Evolutionary conservation across 2,797 vertebrate genomes (phyloP).

Genomic region (Botia almorhae): DNA sequence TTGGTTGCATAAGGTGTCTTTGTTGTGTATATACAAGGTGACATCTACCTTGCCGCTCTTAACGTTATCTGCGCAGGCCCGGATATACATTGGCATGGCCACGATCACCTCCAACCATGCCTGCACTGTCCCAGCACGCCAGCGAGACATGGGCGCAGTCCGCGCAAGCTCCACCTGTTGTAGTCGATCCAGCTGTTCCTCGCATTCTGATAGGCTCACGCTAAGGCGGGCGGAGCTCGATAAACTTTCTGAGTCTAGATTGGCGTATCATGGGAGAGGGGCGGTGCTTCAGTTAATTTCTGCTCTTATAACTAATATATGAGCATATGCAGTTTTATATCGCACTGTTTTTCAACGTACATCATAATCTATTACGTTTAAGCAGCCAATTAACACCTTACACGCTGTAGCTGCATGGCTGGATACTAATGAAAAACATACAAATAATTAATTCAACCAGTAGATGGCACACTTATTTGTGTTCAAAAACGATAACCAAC

Average conservation of each 20-base stretch:
- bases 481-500: background rate
- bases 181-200: slow-evolving; percentile 85
- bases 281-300: slow-evolving; percentile 47
- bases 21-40: background rate
- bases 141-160: slow-evolving; percentile 84
- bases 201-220: slow-evolving; percentile 84
- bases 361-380: too few species aligned
- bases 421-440: background rate
- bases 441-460: slow-evolving; percentile 33
- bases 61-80: slow-evolving; percentile 84
- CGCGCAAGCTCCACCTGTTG: slow-evolving; percentile 85
- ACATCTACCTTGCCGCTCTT: slow-evolving; percentile 86
- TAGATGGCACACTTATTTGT: slow-evolving; percentile 47
- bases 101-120: slow-evolving; percentile 91
- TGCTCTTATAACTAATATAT: too few species aligned
- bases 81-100: slow-evolving; percentile 89
- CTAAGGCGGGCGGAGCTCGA: slow-evolving; percentile 77
- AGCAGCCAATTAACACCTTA: background rate
- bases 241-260: slow-evolving; percentile 76
- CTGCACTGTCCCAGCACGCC: slow-evolving; percentile 86
- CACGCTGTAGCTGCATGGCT: background rate
- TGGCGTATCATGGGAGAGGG: slow-evolving; percentile 51
- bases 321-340: too few species aligned
- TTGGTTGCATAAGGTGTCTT: background rate
- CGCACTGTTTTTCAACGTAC: background rate